Evolutionary conservation across 2,113 vertebrate species (phyloP).

Genomic region (Thalassoma bifasciatum): DNA sequence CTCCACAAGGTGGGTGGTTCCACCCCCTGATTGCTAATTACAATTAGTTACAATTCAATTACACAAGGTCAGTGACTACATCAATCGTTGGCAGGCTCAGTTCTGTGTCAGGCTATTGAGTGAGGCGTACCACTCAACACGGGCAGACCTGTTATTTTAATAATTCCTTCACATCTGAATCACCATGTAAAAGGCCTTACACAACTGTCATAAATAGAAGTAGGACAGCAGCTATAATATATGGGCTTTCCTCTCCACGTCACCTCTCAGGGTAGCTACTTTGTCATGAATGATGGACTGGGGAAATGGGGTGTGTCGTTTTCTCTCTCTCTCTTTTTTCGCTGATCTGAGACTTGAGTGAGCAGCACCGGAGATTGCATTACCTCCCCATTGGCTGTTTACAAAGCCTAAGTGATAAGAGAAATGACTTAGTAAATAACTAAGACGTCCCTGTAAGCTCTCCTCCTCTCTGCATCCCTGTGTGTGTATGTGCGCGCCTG

Average conservation of each 20-base stretch:
- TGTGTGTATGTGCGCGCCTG: conserved; percentile 16
- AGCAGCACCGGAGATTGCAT: conserved; percentile 74
- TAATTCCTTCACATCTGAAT: conserved; percentile 15
- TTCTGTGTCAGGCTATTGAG: conserved; percentile 50
- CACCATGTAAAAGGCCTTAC: conserved; percentile 14
- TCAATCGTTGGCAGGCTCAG: conserved; percentile 64
- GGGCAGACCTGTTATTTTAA: conserved; percentile 30
- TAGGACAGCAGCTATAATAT: conserved; percentile 18
- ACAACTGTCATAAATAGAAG: conserved; percentile 35
- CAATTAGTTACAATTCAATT: conserved; percentile 79
- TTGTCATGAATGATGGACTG: conserved; percentile 60
- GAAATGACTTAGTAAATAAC: conserved; percentile 81
- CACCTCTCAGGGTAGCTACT: conserved; percentile 33
- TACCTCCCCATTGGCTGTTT: conserved; percentile 80
- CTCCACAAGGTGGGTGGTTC: conserved; percentile 69
- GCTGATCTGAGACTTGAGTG: conserved; percentile 65
- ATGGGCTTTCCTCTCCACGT: conserved; percentile 30
- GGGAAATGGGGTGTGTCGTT: conserved; percentile 5
- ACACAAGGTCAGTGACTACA: conserved; percentile 78
- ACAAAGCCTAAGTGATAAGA: conserved; percentile 79
- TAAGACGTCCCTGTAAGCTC: conserved; percentile 69
- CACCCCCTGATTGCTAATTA: conserved; percentile 75
- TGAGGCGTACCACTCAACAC: conserved; percentile 28
- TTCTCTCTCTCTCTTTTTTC: conserved; percentile 29
- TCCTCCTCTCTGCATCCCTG: too few species aligned